Percentiles rank a stretch among this genome's conserved stretches.
These are phyloP conservation scores for Argyresthia goedartella DNA, from an alignment of 2,888 invertebrate species.

Conservation along the genomic window DNA sequence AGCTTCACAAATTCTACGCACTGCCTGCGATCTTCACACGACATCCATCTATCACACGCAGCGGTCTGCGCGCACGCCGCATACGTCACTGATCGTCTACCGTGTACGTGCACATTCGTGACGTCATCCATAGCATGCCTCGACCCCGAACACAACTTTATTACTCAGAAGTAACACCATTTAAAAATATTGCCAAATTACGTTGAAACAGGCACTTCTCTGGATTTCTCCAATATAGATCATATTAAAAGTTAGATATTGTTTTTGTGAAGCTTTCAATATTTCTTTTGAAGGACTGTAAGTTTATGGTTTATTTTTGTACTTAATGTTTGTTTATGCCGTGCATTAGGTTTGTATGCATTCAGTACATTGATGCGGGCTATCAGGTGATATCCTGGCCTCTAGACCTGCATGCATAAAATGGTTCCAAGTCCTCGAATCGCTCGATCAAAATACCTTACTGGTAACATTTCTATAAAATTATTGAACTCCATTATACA, in stretches of 20 bases:
- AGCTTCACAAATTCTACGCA: constrained; percentile 58
- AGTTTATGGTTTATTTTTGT: constrained; percentile 43
- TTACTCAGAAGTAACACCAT: constrained; percentile 50
- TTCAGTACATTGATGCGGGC: not conserved
- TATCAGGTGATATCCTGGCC: constrained; percentile 14
- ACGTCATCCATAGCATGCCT: constrained; percentile 23
- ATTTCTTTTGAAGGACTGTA: constrained; percentile 54
- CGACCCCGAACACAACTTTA: constrained; percentile 46
- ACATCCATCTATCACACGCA: constrained; percentile 1
- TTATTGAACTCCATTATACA: constrained; percentile 57
- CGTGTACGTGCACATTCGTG: constrained; percentile 13
- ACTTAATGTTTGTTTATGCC: constrained; percentile 46
- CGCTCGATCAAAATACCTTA: constrained; percentile 45
- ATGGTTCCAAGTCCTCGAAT: constrained; percentile 33
- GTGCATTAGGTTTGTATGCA: constrained; percentile 7
- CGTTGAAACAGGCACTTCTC: constrained; percentile 69
- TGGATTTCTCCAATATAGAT: constrained; percentile 70
- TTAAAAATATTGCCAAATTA: constrained; percentile 67
- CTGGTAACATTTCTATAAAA: constrained; percentile 54
- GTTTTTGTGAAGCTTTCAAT: constrained; percentile 56
- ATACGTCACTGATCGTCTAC: constrained; percentile 6
- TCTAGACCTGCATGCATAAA: constrained; percentile 15
- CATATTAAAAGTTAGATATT: constrained; percentile 50
- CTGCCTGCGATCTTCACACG: constrained; percentile 16
- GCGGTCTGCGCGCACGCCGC: constrained; percentile 15